phyloP scores from a whole-genome alignment of 2,113 vertebrate species.

The Paracyprichromis sp. region DNA sequence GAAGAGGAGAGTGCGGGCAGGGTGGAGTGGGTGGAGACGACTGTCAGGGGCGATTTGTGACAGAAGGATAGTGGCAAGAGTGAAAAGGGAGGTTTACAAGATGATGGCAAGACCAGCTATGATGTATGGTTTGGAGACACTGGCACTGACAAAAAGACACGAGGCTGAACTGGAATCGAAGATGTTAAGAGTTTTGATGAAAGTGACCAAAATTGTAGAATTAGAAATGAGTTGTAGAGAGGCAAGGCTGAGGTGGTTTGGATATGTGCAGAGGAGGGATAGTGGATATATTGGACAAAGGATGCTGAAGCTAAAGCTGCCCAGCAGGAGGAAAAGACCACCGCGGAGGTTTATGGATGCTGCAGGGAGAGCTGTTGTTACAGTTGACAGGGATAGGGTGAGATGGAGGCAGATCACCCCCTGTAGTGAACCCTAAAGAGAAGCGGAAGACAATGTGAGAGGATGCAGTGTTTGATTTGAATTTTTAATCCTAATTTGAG shows the following conservation, averaged over 20 bases:
- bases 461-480: background rate
- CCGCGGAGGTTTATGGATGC: background rate
- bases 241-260: background rate
- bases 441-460: background rate
- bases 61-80: background rate
- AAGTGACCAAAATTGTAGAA: background rate
- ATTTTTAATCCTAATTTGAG: background rate
- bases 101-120: background rate
- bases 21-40: background rate
- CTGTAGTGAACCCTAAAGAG: background rate
- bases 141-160: background rate
- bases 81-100: background rate
- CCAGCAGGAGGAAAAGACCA: background rate
- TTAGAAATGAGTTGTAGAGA: background rate
- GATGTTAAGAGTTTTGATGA: background rate
- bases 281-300: background rate
- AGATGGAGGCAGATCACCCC: background rate
- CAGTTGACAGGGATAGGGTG: background rate
- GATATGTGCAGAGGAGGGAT: background rate
- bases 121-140: background rate
- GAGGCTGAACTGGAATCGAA: fast-evolving
- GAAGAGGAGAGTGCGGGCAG: background rate
- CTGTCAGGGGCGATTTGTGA: background rate
- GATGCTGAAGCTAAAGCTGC: background rate
- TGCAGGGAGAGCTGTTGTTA: background rate